These are phyloP conservation scores for Neotoma lepida DNA, from an alignment of 2,113 vertebrate genomes.

Conservation along the genomic window DNA sequence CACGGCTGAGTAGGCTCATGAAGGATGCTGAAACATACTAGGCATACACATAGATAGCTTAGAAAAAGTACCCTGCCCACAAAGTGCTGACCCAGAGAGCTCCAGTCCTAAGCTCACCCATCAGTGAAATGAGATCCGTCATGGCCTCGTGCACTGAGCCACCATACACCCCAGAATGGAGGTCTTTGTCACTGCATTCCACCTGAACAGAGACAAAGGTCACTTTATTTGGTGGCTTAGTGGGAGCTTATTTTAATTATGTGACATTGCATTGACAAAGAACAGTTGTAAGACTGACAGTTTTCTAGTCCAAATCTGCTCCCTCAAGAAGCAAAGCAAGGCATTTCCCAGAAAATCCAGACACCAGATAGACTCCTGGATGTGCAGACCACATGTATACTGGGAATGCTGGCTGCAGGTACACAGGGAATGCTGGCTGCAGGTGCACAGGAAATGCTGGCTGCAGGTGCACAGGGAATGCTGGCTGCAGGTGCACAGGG, in stretches of 20 bases:
- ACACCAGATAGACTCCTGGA: not conserved
- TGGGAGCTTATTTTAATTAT: not conserved
- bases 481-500: not conserved
- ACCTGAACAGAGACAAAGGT: slow-evolving; percentile 83
- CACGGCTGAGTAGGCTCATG: accelerated
- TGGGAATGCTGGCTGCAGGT: not conserved
- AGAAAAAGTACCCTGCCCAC: accelerated
- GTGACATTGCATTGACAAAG: not conserved
- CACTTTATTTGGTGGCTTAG: not conserved
- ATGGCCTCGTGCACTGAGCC: slow-evolving; percentile 97
- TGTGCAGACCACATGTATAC: accelerated
- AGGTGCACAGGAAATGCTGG: not conserved
- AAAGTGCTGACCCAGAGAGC: accelerated
- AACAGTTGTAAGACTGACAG: not conserved
- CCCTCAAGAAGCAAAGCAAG: not conserved
- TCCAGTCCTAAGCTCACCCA: slow-evolving; percentile 87
- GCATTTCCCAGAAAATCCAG: not conserved
- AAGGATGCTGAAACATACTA: accelerated
- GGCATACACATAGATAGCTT: not conserved
- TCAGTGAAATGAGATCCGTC: slow-evolving; percentile 93
- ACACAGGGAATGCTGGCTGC: not conserved
- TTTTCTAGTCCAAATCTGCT: not conserved
- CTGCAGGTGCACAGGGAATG: not conserved
- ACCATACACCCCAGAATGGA: slow-evolving; percentile 97
- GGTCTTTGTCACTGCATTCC: slow-evolving; percentile 90